Base-by-base conservation (phyloP, 2,797 vertebrate species). In the Cygnus olor region DNA sequence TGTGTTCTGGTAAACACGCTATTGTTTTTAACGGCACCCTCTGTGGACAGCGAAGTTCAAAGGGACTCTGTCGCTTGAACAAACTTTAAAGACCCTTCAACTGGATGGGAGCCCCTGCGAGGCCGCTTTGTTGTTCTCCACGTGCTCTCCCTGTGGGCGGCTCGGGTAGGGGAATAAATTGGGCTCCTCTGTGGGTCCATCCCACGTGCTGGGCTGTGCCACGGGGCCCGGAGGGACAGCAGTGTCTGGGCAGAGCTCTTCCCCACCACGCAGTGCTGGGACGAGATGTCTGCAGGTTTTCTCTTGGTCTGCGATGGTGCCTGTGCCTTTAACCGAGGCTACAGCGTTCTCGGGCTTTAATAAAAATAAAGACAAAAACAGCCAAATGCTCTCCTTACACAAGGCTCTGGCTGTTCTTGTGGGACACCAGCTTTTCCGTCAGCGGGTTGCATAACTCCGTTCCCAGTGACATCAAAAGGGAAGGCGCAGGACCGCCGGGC, bases 21-120 rank as follows among this genome's bases (percentile, higher is more conserved):
- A 92, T 88, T 94, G 80, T 95, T 90, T 90, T 30, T 51, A 30
- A 15, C 2, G 0, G 34, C 54, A 34, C 57, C 76, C 82, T 89
- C 9, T 20, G 56, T 45, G 36, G 54, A 36, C 36, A 40, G 40
- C 4, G 0, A 16, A 93, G 85, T 95, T 94, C 94, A 92, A 72
- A 95, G 93, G 82, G 92, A 64, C 78, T 82, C 80, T 45, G 64
- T n/a, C 45, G 11, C 88, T 85, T 49, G 82, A 95, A 49, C 70
- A 86, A 61, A 80, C 60, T 90, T 85, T 64, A 27, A 88, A 85
- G 74, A 54, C 42, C 77, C 56, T 74, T 80, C 84, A 73, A 7
- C 45, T 51, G 74, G 71, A 34, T 13, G 32, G 66, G 42, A 54
- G 14, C 68, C 80, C 7, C 0, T 25, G 54, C 51, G 70, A 42